Base-by-base conservation (phyloP, 2,888 invertebrate species). In the Polietes domitor region DNA sequence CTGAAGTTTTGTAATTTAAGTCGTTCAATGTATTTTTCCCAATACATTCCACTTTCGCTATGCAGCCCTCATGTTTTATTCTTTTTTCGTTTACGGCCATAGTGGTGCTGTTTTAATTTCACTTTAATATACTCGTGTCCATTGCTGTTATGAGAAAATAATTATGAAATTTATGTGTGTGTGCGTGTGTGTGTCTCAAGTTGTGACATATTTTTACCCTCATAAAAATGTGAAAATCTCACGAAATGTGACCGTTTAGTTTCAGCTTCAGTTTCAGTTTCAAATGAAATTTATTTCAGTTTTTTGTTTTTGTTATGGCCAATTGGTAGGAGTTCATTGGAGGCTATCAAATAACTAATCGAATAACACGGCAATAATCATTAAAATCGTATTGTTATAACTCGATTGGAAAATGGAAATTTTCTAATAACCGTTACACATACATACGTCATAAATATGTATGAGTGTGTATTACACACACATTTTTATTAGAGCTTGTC, bases 141-240 rank as follows among this genome's bases (percentile, higher is more conserved):
- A 37, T 24, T 68, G 68, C 6, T 63, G 43, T 68, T 68, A 68
- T 43, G 68, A 24, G 68, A 19, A 41, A 43, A 41, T 68, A 68
- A 68, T 68, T 68, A 68, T 24, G 21, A 43, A 43, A 28, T n/a
- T n/a, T n/a, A n/a, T n/a, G n/a, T n/a, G n/a, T n/a, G n/a, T n/a
- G n/a, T n/a, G n/a, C n/a, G n/a, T 61, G 24, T 17, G 3, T 65
- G 17, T 17, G 4, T 37, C 4, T 41, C n/a, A 43, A 43, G 68
- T 65, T 65, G 17, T 68, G 43, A 68, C 68, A 43, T 28, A 28
- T 28, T 21, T 17, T 68, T 5, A 43, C 68, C 68, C 68, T 43
- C 43, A 68, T 68, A 63, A 63, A n/a, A 63, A 17, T 37, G n/a
- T 2, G 63, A 63, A 50, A 50, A 50, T 19, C 19, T 50, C 50